These are phyloP conservation scores for Notothenia rossii DNA, from an alignment of 2,113 vertebrate genomes.

Conservation along the genomic window DNA sequence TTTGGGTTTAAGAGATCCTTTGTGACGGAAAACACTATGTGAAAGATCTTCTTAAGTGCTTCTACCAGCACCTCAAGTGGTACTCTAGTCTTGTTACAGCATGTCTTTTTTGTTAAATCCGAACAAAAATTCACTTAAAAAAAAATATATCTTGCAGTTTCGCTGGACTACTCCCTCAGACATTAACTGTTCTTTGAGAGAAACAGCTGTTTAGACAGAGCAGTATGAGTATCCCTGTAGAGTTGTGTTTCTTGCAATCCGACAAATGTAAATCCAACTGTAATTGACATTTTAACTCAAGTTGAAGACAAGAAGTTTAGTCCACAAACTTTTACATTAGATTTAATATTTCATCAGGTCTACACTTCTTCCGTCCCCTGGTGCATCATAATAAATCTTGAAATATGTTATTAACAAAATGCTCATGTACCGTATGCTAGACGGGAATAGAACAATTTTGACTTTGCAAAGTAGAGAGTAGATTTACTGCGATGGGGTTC, in stretches of 20 bases:
- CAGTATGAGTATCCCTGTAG: not conserved
- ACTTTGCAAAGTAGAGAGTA: constrained; percentile 24
- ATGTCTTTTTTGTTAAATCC: not conserved
- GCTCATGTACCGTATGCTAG: constrained; percentile 9
- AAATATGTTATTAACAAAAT: constrained; percentile 35
- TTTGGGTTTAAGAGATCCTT: constrained; percentile 6
- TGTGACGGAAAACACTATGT: not conserved
- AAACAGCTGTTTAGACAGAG: not conserved
- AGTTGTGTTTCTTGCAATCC: not conserved
- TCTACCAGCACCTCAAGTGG: not conserved
- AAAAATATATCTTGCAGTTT: not conserved
- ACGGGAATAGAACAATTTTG: not conserved
- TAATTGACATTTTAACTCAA: not conserved
- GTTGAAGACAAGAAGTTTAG: not conserved
- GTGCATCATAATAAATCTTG: constrained; percentile 1
- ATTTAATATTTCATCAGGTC: constrained; percentile 11
- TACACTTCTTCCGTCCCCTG: constrained; percentile 2
- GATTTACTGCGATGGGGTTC: constrained; percentile 7
- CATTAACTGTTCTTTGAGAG: not conserved
- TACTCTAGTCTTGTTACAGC: no score
- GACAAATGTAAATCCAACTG: not conserved
- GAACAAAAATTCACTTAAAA: not conserved
- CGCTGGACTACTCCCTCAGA: not conserved
- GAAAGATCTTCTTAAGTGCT: not conserved
- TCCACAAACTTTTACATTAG: constrained; percentile 15